phyloP scores from a whole-genome alignment of 2,797 vertebrate genomes.

The Danio choprae region DNA sequence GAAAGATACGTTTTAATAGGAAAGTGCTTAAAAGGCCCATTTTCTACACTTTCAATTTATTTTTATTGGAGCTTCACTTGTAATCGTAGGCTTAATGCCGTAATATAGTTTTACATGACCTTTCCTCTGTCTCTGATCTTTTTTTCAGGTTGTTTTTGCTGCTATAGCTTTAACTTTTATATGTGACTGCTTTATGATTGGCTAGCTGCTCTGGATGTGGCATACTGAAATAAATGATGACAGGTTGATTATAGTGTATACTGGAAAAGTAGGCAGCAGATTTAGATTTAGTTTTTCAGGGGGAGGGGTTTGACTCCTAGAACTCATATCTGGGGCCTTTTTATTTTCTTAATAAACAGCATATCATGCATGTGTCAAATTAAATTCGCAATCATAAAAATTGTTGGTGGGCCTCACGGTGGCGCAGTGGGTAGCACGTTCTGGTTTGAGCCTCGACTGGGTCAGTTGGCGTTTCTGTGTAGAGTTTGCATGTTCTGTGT shows the following conservation, averaged over 20 bases:
- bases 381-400: background rate
- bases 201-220: background rate
- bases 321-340: background rate
- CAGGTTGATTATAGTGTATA: background rate
- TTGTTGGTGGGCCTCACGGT: no score
- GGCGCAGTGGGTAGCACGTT: no score
- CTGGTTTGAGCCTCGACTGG: no score
- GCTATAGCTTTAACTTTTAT: background rate
- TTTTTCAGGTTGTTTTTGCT: background rate
- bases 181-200: background rate
- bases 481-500: no score
- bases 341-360: background rate
- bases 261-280: background rate
- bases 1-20: background rate
- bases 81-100: background rate
- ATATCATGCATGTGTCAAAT: background rate
- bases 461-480: no score
- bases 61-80: background rate
- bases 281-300: background rate
- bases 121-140: background rate
- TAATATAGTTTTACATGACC: constrained; percentile 2
- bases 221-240: background rate
- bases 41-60: constrained; percentile 1
- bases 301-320: background rate
- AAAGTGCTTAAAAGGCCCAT: constrained; percentile 13